Conservation (phyloP, 2,797 vertebrate genomes). For the Premnoplex brunnescens region DNA sequence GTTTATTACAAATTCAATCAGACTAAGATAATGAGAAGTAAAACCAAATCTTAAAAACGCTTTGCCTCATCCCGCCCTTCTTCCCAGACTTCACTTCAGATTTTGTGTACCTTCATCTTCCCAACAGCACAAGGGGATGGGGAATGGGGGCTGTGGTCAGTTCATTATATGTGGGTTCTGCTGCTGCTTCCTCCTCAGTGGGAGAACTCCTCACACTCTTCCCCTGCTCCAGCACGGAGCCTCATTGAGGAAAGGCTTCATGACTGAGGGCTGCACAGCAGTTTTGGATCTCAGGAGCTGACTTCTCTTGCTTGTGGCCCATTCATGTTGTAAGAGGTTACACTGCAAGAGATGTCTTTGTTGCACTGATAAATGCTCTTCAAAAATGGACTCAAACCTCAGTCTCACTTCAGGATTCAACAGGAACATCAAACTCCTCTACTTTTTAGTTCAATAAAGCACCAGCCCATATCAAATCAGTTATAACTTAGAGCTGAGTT, state of each 20-base stretch:
- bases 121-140: background rate
- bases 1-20: background rate
- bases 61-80: background rate
- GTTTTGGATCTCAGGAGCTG: background rate
- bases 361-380: background rate
- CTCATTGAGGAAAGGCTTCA: background rate
- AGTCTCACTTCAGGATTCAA: background rate
- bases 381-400: background rate
- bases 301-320: background rate
- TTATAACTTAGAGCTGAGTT: background rate
- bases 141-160: background rate
- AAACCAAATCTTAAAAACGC: background rate
- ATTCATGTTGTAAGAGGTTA: background rate
- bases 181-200: background rate
- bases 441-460: background rate
- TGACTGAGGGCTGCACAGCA: background rate
- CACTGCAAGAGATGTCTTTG: background rate
- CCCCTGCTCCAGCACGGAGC: background rate
- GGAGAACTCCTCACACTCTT: background rate
- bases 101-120: background rate
- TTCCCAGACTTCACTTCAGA: background rate
- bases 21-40: background rate
- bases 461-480: background rate
- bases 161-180: background rate
- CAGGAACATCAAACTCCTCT: background rate